phyloP scores from a whole-genome alignment of 2,797 vertebrate genomes.

The Rhinatrema bivittatum region DNA sequence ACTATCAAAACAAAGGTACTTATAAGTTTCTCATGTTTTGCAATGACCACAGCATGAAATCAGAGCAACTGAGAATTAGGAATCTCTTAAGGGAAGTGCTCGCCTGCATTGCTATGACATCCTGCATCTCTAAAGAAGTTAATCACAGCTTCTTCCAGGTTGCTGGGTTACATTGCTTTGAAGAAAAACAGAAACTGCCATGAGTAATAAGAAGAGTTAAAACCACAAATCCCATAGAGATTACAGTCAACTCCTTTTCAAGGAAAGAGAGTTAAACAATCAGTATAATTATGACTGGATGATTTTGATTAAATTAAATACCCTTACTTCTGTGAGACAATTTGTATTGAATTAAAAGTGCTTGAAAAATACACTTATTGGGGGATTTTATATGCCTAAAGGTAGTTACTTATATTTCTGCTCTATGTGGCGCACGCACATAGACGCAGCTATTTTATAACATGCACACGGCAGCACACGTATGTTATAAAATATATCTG shows the following conservation, averaged over 20 bases:
- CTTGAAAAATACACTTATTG: no score
- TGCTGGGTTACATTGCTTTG: constrained; percentile 47
- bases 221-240: constrained; percentile 41
- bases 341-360: no score
- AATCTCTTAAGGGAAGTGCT: constrained; percentile 10
- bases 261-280: constrained; percentile 31
- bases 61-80: constrained; percentile 20
- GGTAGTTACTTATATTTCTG: no score
- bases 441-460: no score
- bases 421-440: no score
- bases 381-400: no score
- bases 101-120: constrained; percentile 18
- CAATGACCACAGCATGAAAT: constrained; percentile 7
- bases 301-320: constrained; percentile 15
- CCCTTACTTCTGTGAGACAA: no score
- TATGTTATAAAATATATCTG: no score
- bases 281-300: constrained; percentile 45
- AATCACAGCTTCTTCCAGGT: constrained; percentile 43
- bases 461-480: no score
- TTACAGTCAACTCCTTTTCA: constrained; percentile 43
- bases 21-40: background rate
- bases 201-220: constrained; percentile 44
- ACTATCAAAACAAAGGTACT: background rate
- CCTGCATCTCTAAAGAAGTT: constrained; percentile 31
- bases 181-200: constrained; percentile 44